Evolutionary conservation across 2,797 vertebrate genomes (phyloP), one percentile per base, ranked within the genome.

Genomic region (Lerista edwardsae): DNA sequence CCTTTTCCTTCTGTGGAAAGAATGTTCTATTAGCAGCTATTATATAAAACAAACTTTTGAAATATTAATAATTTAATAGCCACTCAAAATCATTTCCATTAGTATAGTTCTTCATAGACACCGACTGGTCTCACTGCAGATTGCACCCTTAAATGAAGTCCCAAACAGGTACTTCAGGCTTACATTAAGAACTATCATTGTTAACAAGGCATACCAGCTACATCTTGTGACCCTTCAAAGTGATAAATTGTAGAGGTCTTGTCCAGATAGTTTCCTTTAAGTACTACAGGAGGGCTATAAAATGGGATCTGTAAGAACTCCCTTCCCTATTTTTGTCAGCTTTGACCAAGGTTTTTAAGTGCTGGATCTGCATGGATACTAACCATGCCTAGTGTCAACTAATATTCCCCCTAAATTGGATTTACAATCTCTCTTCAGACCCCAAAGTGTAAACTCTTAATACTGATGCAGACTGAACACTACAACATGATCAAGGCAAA

Each of bases 1-100:
- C 98, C 84, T 97, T 97, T 93, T 99, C 98, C 93, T 97, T 98
- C 98, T 98, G 94, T 83, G 85, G 84, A 61, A 86, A 2, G 87
- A 44, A 44, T 10, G 1, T 80, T 89, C 81, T 86, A 6, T 75
- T 90, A 88, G 14, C 25, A 84, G 4, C 3, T 74, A 88, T 0
- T 57, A 72, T 87, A 79, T 21, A 62, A 11, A 81, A 1, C 75
- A 14, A 77, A 51, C 29, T 41, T 76, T 83, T 75, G 41, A 69
- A 69, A 62, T 39, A 17, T 15, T 55, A 41, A 23, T 39, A 80
- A 25, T 7, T 36, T 31, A 74, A 44, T 67, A 74, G 25, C 4
- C 29, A 74, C 41, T 14, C 31, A 78, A 74, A 25, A 72, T 71
- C 25, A 67, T 17, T 69, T 61, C 27, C 59, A 61, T 59, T 44